Percentiles rank a stretch among this genome's conserved stretches.
Evolutionary conservation across 2,797 vertebrate species (phyloP).

Genomic region (Numenius phaeopus): DNA sequence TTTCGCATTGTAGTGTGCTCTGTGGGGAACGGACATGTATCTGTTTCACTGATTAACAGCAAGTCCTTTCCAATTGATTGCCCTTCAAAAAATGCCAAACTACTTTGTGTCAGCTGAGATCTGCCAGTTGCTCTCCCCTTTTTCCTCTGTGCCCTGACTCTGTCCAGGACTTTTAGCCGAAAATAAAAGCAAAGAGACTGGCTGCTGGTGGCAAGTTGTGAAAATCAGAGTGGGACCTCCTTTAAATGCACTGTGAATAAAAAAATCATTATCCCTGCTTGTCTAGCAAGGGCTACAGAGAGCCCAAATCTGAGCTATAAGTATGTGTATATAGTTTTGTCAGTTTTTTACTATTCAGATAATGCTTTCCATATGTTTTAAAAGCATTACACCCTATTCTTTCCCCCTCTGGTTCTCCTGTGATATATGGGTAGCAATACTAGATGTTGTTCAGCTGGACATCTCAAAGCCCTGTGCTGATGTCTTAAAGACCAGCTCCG

Average conservation of each 20-base stretch:
- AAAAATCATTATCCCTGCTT: not conserved
- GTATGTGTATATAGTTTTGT: not conserved
- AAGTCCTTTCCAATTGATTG: not conserved
- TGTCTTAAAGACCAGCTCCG: not conserved
- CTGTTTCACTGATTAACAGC: conserved; percentile 23
- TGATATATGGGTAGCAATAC: not conserved
- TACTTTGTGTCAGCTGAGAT: not conserved
- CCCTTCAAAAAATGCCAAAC: not conserved
- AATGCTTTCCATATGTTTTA: conserved; percentile 34
- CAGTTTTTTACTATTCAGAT: conserved; percentile 24
- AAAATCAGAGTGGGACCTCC: not conserved
- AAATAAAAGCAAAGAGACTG: not conserved
- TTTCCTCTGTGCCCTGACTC: not conserved
- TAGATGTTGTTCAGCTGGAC: not conserved
- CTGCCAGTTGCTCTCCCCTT: not conserved
- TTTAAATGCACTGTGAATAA: not conserved
- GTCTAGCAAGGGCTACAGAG: not conserved
- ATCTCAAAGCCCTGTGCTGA: not conserved
- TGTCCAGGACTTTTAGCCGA: not conserved
- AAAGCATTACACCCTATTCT: not conserved
- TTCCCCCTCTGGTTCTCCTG: not conserved
- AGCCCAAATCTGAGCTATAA: not conserved
- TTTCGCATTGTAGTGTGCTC: not conserved
- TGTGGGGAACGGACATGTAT: not conserved
- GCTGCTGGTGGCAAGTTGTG: not conserved